These are phyloP conservation scores for Ectropis crepuscularia DNA, from an alignment of 2,888 invertebrate genomes.

Conservation along the genomic window DNA sequence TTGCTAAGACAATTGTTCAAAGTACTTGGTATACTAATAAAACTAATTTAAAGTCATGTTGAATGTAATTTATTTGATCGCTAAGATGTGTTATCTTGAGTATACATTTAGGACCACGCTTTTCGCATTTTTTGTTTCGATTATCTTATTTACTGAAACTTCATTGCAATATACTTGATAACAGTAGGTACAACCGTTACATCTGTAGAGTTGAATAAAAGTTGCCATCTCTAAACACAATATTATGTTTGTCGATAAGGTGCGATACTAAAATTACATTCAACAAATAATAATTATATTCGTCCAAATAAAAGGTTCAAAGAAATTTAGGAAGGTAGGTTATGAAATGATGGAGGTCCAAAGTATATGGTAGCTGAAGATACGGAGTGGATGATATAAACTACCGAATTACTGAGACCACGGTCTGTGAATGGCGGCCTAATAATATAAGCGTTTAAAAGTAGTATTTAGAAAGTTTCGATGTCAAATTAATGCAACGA, in stretches of 20 bases:
- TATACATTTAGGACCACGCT: too few species aligned
- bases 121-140: too few species aligned
- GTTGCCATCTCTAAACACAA: too few species aligned
- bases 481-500: conserved; percentile 51
- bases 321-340: conserved; percentile 9
- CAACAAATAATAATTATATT: conserved; percentile 1
- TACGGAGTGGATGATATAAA: neutral
- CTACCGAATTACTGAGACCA: conserved; percentile 45
- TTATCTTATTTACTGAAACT: too few species aligned
- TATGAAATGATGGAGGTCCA: conserved; percentile 30
- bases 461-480: conserved; percentile 12
- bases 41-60: neutral
- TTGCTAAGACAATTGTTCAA: neutral
- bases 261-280: too few species aligned
- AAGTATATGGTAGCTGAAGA: conserved; percentile 22
- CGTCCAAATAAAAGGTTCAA: conserved; percentile 20
- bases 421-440: conserved; percentile 43
- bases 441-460: conserved; percentile 28
- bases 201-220: too few species aligned
- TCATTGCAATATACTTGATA: too few species aligned
- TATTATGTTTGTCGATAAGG: too few species aligned
- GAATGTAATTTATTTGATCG: too few species aligned
- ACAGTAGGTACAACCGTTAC: too few species aligned
- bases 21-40: conserved; percentile 8
- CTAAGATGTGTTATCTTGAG: too few species aligned